phyloP scores from a whole-genome alignment of 1,140 invertebrate species.

The Heterodera carotae region DNA sequence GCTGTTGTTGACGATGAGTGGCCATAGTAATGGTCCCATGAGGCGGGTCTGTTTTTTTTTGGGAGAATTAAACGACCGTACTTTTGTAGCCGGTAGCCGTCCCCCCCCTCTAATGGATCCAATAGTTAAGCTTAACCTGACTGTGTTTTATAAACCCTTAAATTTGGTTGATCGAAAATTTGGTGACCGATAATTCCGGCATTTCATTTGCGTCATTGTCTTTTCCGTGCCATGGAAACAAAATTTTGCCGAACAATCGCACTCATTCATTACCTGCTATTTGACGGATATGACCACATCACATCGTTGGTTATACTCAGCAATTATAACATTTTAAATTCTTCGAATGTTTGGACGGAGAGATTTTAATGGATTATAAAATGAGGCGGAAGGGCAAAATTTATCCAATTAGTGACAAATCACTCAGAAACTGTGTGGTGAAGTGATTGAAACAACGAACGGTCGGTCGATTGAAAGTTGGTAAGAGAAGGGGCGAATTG shows the following conservation, averaged over 20 bases:
- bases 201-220: no score
- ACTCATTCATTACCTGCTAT: slow-evolving; percentile 3
- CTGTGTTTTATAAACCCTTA: no score
- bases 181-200: no score
- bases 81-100: no score
- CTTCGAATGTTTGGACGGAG: background rate
- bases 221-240: background rate
- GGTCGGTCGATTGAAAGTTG: background rate
- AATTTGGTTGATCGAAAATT: no score
- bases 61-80: slow-evolving; percentile 15
- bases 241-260: no score
- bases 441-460: background rate
- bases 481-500: no score
- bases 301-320: slow-evolving; percentile 13
- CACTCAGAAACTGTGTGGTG: background rate
- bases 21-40: slow-evolving; percentile 63
- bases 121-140: no score
- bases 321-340: no score
- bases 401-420: background rate
- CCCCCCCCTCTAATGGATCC: no score
- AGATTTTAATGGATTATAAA: background rate
- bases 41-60: slow-evolving; percentile 48
- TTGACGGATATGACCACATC: slow-evolving; percentile 55
- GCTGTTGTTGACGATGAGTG: slow-evolving; percentile 13
- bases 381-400: background rate